phyloP scores from a whole-genome alignment of 2,888 invertebrate genomes.

The Allacma fusca region DNA sequence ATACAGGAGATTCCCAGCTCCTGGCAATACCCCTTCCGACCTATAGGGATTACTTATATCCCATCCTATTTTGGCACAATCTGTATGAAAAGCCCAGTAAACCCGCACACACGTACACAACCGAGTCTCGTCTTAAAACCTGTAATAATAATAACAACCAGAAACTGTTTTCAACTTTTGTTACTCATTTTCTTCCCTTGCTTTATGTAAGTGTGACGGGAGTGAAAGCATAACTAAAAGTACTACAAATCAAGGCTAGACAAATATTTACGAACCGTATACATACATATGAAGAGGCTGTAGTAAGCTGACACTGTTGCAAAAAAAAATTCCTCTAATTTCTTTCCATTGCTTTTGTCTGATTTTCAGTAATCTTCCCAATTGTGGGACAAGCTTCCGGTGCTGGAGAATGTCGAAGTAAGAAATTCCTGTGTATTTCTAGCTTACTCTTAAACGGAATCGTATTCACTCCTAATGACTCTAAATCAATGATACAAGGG shows the following conservation, averaged over 20 bases:
- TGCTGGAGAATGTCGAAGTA: constrained; percentile 61
- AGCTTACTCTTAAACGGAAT: not conserved
- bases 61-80: not conserved
- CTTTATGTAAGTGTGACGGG: not conserved
- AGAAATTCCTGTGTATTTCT: constrained; percentile 35
- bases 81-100: not conserved
- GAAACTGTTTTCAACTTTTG: not conserved
- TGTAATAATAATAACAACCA: constrained; percentile 3
- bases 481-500: no score
- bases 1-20: not conserved
- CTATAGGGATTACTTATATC: not conserved
- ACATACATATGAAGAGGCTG: no score
- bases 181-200: not conserved
- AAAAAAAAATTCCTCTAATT: not conserved
- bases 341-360: constrained; percentile 24
- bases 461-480: not conserved
- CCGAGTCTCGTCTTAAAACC: not conserved
- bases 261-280: no score
- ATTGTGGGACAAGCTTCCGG: constrained; percentile 59
- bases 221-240: not conserved
- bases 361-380: constrained; percentile 59
- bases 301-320: no score
- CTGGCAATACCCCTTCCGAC: not conserved
- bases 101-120: no score
- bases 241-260: no score